phyloP scores from a whole-genome alignment of 2,797 vertebrate species.

The Hydrolagus colliei region DNA sequence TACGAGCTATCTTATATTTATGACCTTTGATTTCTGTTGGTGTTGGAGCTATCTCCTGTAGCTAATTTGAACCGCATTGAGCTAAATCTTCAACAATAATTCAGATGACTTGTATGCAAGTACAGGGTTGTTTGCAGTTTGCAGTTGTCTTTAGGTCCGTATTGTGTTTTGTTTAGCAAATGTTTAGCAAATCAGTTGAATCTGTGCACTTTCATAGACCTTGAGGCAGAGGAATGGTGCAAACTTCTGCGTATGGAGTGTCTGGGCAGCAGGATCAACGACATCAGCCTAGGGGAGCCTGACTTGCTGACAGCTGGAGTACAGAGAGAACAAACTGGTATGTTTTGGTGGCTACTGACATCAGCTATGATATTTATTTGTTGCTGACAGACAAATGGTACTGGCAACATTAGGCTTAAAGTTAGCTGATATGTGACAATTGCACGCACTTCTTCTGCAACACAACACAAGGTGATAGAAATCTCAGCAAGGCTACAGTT shows the following conservation, averaged over 20 bases:
- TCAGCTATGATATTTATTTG: neutral
- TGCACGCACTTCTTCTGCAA: too few relatives aligned
- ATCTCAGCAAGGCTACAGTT: too few relatives aligned
- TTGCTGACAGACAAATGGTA: neutral
- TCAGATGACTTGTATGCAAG: too few relatives aligned
- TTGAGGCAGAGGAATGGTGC: conserved; percentile 74
- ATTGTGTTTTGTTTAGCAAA: neutral
- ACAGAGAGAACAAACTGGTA: conserved; percentile 68
- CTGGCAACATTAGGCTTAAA: neutral
- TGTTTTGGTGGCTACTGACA: conserved; percentile 37
- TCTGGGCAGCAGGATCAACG: conserved; percentile 56
- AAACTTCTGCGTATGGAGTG: conserved; percentile 68
- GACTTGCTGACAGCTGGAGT: conserved; percentile 67
- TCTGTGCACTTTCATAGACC: conserved; percentile 53
- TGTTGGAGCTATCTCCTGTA: too few relatives aligned
- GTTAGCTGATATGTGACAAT: neutral
- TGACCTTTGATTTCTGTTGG: too few relatives aligned
- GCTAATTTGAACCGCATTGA: too few relatives aligned
- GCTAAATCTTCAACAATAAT: too few relatives aligned
- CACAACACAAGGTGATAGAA: too few relatives aligned
- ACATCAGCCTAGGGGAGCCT: conserved; percentile 67
- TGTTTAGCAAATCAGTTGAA: conserved; percentile 36
- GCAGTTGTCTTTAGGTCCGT: too few relatives aligned
- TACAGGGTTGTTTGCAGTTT: too few relatives aligned
- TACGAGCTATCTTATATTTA: too few relatives aligned